Conservation (phyloP, 2,113 vertebrate species). For the Lonchura striata region DNA sequence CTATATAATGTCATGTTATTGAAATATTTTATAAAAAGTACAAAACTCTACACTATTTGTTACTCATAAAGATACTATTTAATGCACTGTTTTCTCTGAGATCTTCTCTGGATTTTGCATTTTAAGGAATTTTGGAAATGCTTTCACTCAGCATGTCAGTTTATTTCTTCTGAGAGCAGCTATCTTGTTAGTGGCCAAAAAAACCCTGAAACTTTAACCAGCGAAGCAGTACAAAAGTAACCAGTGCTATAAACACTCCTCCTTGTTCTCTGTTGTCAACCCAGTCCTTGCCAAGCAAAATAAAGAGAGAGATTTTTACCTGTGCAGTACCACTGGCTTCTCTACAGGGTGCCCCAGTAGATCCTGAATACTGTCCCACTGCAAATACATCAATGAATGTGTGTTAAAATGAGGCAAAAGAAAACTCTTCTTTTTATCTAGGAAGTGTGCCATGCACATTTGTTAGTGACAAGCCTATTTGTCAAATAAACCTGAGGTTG, state of each 20-base stretch:
- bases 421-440: neutral
- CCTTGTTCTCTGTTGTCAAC: neutral
- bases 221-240: neutral
- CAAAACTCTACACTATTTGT: neutral
- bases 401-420: neutral
- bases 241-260: neutral
- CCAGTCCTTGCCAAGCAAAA: neutral
- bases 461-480: neutral
- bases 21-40: neutral
- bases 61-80: neutral
- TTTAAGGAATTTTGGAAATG: neutral
- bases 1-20: accelerated
- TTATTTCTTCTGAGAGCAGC: neutral
- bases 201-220: neutral
- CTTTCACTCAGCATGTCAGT: neutral
- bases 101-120: neutral
- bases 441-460: neutral
- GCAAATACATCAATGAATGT: neutral
- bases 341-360: constrained; percentile 95
- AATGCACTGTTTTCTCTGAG: neutral
- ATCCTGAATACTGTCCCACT: constrained; percentile 98
- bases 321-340: constrained; percentile 96
- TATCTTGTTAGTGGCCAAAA: neutral
- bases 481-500: neutral
- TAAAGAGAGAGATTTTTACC: constrained; percentile 71